These are phyloP conservation scores for Kryphioiulus occultus DNA, from an alignment of 2,888 invertebrate genomes.

Conservation along the genomic window DNA sequence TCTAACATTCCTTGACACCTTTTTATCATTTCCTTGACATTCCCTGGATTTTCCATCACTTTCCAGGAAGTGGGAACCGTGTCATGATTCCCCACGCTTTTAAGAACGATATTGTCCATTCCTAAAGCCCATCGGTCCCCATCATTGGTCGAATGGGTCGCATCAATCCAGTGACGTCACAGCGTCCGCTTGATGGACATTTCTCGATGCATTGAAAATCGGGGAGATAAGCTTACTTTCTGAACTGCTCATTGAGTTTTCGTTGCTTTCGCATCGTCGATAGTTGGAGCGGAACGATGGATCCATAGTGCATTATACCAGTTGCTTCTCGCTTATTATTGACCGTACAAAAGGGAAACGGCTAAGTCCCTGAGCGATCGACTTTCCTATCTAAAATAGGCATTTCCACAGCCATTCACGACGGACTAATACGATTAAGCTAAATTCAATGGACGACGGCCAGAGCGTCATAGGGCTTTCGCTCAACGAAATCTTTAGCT, in stretches of 20 bases:
- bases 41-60: too few relatives aligned
- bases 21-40: too few relatives aligned
- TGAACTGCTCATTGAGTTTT: conserved; percentile 19
- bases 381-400: conserved; percentile 39
- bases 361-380: conserved; percentile 28
- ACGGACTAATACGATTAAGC: conserved; percentile 34
- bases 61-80: too few relatives aligned
- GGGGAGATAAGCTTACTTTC: conserved; percentile 24
- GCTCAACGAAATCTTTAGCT: conserved; percentile 27
- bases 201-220: conserved; percentile 28
- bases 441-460: neutral
- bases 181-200: neutral
- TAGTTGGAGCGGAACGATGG: neutral
- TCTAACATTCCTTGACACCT: too few relatives aligned
- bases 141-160: too few relatives aligned
- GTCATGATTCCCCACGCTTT: too few relatives aligned
- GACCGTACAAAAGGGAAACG: conserved; percentile 38
- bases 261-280: neutral
- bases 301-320: neutral
- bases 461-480: conserved; percentile 4
- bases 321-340: conserved; percentile 21
- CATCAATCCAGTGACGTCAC: neutral
- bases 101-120: too few relatives aligned
- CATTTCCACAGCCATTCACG: conserved; percentile 32
- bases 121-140: too few relatives aligned